Evolutionary conservation across 2,113 vertebrate species (phyloP), one percentile per base, ranked within the genome.

Genomic region (Cathartes aura): DNA sequence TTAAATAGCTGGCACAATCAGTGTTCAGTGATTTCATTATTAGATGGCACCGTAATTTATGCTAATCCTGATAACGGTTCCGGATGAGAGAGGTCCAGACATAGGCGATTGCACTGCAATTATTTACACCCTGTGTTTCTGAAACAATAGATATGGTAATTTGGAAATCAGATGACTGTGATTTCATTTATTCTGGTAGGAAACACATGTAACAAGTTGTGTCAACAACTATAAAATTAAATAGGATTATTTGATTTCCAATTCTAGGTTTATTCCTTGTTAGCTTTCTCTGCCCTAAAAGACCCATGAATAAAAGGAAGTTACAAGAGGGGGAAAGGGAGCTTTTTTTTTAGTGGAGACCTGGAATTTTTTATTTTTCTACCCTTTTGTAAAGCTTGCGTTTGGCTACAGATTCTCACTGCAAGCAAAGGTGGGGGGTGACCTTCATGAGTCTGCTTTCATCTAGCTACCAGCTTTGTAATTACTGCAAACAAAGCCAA

Each of bases 1-100:
- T 98, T 98, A 98, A 98, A 97, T 98, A 98, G 98, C 97, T 98
- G 96, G 95, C 97, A 98, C 98, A 98, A 98, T 98, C 98, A 98
- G 95, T 96, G 97, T 96, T 98, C 98, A 98, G 97, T 98, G 98
- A 98, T 98, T 98, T 98, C 98, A 98, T 98, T 98, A 98, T 98
- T 98, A 98, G 98, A 98, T 98, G 98, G 97, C 97, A 98, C 98
- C 75, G 92, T 98, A 98, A 98, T 98, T 98, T 98, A 98, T 98
- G 98, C 97, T 98, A 98, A 98, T 98, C 97, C 98, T 98, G 98
- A 98, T 98, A 98, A 98, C 96, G 96, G 98, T 98, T 98, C 98
- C 96, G 97, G 98, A 98, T 98, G 98, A 98, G 96, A 98, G 97
- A 97, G 97, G 98, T 98, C 98, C 98, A 98, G 98, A 97, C 98